Evolutionary conservation across 2,113 vertebrate species (phyloP).

Genomic region (Emberiza fucata): DNA sequence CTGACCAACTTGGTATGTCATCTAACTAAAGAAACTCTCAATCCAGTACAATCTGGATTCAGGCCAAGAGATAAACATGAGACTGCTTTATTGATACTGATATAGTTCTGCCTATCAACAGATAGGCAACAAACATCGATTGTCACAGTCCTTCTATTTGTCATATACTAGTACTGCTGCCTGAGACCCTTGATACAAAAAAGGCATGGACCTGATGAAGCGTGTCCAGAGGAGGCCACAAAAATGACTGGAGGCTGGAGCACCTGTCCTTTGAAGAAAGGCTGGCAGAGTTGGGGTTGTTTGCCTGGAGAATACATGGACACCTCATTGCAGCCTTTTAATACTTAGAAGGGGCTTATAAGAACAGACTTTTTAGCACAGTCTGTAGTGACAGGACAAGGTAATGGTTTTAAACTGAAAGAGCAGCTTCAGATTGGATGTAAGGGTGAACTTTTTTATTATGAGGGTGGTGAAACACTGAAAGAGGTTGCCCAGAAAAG

Average conservation of each 20-base stretch:
- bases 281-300: not conserved
- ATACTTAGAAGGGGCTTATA: not conserved
- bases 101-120: not conserved
- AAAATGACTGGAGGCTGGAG: not conserved
- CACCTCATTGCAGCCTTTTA: accelerated
- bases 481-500: not conserved
- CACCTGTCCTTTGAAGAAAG: not conserved
- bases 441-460: not conserved
- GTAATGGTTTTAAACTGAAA: not conserved
- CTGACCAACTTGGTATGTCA: not conserved
- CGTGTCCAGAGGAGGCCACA: not conserved
- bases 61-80: not conserved
- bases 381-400: accelerated
- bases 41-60: not conserved
- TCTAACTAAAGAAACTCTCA: not conserved
- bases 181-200: accelerated
- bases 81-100: not conserved
- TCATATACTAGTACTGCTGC: not conserved
- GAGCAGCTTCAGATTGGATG: not conserved
- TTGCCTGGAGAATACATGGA: not conserved
- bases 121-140: not conserved
- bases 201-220: not conserved
- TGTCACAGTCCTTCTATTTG: not conserved
- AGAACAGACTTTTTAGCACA: not conserved
- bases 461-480: not conserved